Conservation (phyloP, 2,888 invertebrate species). For the Mesoligia furuncula region DNA sequence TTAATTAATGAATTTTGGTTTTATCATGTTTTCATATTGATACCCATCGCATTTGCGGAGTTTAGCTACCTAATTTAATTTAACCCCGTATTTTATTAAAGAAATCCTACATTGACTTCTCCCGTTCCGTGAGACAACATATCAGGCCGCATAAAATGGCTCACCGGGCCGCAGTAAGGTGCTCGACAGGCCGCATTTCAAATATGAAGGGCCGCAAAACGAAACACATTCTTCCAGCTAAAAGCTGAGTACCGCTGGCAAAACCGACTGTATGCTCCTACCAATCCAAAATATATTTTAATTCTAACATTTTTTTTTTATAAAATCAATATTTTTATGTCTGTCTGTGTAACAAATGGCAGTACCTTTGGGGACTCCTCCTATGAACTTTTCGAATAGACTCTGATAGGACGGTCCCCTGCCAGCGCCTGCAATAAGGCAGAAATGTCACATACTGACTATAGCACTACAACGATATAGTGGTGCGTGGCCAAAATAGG, state of each 20-base stretch:
- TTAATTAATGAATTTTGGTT: no score
- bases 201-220: neutral
- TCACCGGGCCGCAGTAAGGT: neutral
- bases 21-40: no score
- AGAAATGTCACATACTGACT: constrained; percentile 52
- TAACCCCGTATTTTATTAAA: neutral
- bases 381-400: constrained; percentile 80
- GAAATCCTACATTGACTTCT: neutral
- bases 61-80: no score
- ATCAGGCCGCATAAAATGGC: neutral
- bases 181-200: neutral
- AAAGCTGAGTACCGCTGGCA: constrained; percentile 14
- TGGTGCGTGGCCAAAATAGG: no score
- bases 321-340: neutral
- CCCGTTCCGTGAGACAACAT: neutral
- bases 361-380: constrained; percentile 75
- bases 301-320: neutral
- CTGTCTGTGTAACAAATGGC: constrained; percentile 44
- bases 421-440: constrained; percentile 76
- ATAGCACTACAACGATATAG: neutral
- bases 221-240: neutral
- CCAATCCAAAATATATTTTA: neutral
- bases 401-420: constrained; percentile 73
- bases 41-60: no score
- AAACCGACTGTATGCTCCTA: neutral